phyloP scores from a whole-genome alignment of 2,888 invertebrate genomes.

The Pomacea canaliculata region DNA sequence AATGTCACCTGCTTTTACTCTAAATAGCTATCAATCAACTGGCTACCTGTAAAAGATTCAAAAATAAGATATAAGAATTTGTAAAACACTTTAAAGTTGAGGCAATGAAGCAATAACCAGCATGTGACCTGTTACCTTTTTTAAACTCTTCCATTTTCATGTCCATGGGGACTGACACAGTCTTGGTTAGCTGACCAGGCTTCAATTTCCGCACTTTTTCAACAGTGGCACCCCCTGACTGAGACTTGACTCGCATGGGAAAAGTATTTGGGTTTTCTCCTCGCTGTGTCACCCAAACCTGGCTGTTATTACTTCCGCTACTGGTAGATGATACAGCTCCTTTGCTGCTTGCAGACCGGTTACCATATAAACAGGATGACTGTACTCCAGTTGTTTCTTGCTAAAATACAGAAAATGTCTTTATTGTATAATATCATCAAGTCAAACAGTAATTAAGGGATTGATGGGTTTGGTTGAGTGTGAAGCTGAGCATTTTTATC shows the following conservation, averaged over 20 bases:
- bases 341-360: neutral
- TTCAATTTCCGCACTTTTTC: slow-evolving; percentile 22
- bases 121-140: slow-evolving; percentile 43
- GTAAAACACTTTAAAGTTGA: too few relatives aligned
- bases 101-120: too few relatives aligned
- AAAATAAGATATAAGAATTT: too few relatives aligned
- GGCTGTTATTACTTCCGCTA: neutral
- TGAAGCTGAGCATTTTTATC: too few relatives aligned
- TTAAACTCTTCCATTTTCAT: slow-evolving; percentile 53
- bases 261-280: slow-evolving; percentile 41
- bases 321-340: neutral
- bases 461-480: too few relatives aligned
- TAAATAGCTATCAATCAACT: too few relatives aligned
- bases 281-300: neutral
- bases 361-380: neutral
- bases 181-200: slow-evolving; percentile 40
- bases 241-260: slow-evolving; percentile 42
- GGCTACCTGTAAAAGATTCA: too few relatives aligned
- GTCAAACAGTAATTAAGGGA: too few relatives aligned
- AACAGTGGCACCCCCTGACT: slow-evolving; percentile 25
- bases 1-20: too few relatives aligned
- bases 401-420: neutral
- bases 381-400: neutral
- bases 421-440: too few relatives aligned
- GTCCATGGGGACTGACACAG: slow-evolving; percentile 50